Percentiles rank a stretch among this genome's conserved stretches.
phyloP scores from a whole-genome alignment of 2,113 vertebrate species.

The Gymnobelideus leadbeateri region DNA sequence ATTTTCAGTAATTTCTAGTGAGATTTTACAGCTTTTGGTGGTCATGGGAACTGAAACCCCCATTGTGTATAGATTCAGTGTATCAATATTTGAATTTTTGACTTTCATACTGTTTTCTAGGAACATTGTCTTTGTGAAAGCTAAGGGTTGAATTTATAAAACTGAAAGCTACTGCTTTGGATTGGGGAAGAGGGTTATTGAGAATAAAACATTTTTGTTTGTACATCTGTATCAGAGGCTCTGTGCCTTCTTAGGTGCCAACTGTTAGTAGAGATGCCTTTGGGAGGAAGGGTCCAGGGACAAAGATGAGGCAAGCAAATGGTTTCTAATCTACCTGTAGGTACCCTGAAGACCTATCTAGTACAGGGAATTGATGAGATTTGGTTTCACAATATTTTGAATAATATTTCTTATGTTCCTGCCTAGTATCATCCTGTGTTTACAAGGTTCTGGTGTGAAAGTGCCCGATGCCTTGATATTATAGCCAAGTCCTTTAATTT shows the following conservation, averaged over 20 bases:
- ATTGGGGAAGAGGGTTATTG: neutral
- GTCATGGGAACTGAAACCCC: neutral
- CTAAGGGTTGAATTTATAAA: neutral
- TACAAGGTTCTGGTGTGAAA: neutral
- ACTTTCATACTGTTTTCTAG: neutral
- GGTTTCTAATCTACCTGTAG: neutral
- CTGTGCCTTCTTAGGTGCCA: neutral
- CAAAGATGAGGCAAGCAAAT: neutral
- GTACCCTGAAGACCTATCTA: neutral
- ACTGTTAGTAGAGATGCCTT: neutral
- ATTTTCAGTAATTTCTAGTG: neutral
- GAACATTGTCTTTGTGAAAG: neutral
- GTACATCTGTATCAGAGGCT: neutral
- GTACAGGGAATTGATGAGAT: neutral
- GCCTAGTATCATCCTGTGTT: neutral
- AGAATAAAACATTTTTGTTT: neutral
- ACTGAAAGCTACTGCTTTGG: neutral
- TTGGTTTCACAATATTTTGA: neutral
- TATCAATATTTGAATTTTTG: neutral
- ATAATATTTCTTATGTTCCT: neutral
- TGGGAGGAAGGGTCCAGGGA: neutral
- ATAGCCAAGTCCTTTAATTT: neutral
- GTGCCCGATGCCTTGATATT: neutral
- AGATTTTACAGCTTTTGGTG: neutral
- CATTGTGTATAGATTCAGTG: neutral